Percentiles rank a stretch among this genome's conserved stretches.
phyloP scores from a whole-genome alignment of 2,113 vertebrate genomes.

The Athene cunicularia region DNA sequence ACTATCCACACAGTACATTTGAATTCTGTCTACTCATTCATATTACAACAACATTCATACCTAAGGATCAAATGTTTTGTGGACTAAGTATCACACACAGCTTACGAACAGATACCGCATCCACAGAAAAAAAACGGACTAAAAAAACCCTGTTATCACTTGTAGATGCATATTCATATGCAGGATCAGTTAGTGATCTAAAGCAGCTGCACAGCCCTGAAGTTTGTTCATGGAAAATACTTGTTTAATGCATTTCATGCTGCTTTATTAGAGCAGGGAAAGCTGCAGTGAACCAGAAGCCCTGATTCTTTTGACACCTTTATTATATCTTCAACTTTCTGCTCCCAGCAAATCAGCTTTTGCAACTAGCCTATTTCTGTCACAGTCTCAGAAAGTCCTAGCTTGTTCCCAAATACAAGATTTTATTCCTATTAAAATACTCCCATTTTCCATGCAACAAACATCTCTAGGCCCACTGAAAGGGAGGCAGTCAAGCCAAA shows the following conservation, averaged over 20 bases:
- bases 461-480: neutral
- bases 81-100: neutral
- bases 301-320: neutral
- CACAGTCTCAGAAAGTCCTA: neutral
- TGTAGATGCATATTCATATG: neutral
- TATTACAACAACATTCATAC: neutral
- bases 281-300: neutral
- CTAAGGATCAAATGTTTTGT: neutral
- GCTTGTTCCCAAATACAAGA: neutral
- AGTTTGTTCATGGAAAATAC: neutral
- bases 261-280: neutral
- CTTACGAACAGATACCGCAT: fast-evolving
- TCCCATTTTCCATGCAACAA: neutral
- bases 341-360: neutral
- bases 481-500: neutral
- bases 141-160: neutral
- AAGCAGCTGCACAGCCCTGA: neutral
- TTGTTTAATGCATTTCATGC: neutral
- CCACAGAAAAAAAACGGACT: neutral
- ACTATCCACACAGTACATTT: neutral
- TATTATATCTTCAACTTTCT: neutral
- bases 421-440: neutral
- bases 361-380: neutral
- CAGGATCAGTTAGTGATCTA: neutral
- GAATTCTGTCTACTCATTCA: neutral